Evolutionary conservation across 2,113 vertebrate genomes (phyloP).

Genomic region (Madoqua kirkii): DNA sequence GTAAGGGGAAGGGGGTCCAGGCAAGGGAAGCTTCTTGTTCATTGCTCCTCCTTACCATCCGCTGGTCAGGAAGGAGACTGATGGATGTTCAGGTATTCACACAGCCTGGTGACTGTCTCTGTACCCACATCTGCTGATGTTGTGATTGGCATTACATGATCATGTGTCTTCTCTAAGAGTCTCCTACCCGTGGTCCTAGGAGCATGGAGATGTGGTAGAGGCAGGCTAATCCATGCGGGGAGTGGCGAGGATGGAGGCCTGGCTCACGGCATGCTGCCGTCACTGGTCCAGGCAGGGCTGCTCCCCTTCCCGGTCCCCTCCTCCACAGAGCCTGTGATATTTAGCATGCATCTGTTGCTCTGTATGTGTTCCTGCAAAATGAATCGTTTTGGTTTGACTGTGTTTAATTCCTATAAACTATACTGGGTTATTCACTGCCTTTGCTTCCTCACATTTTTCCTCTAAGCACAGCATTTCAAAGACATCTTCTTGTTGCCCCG

Average conservation of each 20-base stretch:
- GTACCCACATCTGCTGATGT: background rate
- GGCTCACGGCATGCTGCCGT: background rate
- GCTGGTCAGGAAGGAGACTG: background rate
- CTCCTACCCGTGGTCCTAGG: background rate
- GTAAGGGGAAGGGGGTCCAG: accelerated
- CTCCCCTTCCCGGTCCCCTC: background rate
- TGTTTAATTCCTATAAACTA: background rate
- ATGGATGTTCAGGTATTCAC: background rate
- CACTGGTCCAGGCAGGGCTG: background rate
- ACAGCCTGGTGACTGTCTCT: background rate
- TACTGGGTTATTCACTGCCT: background rate
- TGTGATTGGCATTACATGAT: background rate
- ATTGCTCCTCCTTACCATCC: background rate
- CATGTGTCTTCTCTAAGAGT: background rate
- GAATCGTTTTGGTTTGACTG: background rate
- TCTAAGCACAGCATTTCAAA: background rate
- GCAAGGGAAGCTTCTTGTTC: background rate
- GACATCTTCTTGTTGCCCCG: background rate
- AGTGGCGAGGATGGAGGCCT: background rate
- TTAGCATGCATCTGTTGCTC: background rate
- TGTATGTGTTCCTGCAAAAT: background rate
- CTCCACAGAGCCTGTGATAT: background rate
- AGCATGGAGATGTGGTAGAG: background rate
- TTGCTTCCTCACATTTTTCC: background rate
- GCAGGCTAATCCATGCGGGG: background rate